These are phyloP conservation scores for Schlechtendalia chinensis DNA, from an alignment of 1,140 invertebrate species.

Conservation along the genomic window DNA sequence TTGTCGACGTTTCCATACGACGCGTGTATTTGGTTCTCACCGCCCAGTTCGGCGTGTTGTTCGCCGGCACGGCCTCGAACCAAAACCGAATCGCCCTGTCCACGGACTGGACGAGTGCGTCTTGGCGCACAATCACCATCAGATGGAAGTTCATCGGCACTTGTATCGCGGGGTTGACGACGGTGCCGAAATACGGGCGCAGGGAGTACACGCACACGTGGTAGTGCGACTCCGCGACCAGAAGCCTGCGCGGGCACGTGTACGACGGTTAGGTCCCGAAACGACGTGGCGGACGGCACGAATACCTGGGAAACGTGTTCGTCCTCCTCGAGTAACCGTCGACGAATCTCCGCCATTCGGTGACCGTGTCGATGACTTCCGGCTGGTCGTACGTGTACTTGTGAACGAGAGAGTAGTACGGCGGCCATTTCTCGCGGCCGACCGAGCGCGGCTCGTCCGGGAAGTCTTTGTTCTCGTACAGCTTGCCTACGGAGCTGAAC, in stretches of 20 bases:
- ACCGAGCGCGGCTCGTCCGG: slow-evolving; percentile 54
- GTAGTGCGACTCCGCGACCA: background rate
- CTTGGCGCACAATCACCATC: background rate
- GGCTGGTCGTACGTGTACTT: slow-evolving; percentile 65
- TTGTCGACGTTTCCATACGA: too few relatives aligned
- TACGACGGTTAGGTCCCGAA: too few relatives aligned
- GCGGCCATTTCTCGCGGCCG: background rate
- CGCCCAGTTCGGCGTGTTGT: slow-evolving; percentile 8
- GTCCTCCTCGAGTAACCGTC: slow-evolving; percentile 59
- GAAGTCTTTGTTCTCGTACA: slow-evolving; percentile 58
- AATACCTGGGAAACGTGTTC: background rate
- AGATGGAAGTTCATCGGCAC: slow-evolving; percentile 7
- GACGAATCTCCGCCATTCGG: slow-evolving; percentile 64
- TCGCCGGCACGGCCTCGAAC: background rate
- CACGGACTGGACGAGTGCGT: background rate
- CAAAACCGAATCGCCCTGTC: background rate
- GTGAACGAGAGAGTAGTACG: slow-evolving; percentile 58
- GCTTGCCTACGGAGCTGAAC: slow-evolving; percentile 61
- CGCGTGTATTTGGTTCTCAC: too few relatives aligned
- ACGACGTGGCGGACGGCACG: too few relatives aligned
- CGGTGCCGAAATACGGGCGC: background rate
- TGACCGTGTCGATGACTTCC: slow-evolving; percentile 64
- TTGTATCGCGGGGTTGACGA: background rate
- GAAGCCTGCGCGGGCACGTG: background rate
- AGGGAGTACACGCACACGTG: background rate